Evolutionary conservation across 2,113 vertebrate genomes (phyloP), one percentile per base, ranked within the genome.

Genomic region (Rhinolophus ferrumequinum): DNA sequence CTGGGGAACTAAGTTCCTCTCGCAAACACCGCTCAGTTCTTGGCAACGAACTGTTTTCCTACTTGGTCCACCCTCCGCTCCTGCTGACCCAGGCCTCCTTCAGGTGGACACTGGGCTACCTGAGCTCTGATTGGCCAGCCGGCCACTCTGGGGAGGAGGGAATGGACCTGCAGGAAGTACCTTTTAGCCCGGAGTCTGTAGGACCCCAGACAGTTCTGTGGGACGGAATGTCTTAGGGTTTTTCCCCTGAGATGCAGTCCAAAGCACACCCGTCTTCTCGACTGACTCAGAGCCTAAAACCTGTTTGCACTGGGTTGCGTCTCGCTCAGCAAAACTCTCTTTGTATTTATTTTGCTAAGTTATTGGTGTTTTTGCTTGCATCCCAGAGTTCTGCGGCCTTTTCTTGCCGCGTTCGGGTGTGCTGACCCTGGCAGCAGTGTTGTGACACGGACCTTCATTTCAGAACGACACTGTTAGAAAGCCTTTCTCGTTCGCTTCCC

Each of bases 271-370:
- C 77, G 50, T 70, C 90, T 72, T 60, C 83, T 62, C 16, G 72
- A 89, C 80, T 16, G 72, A 76, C 70, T 82, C 70, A 33, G 56
- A 85, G 21, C 84, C 93, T 90, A 38, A 72, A 93, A 84, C 66
- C 76, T 72, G 11, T 85, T 75, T 93, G 62, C 44, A 13, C 54
- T 83, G 44, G 90, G 24, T 90, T 73, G 44, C 10, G 72, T 75
- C 41, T 16, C 41, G 95, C 77, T 91, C 85, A 69, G 76, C 0
- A 66, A 96, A 93, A 82, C 92, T 62, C 13, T 76, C 33, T 22
- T 70, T 62, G 22, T 98, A 98, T 98, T 98, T 98, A 98, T 98
- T 98, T 95, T 97, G 76, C 90, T 98, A 98, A 98, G 89, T 98
- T 98, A 98, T 98, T 97, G 95, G 96, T 97, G 96, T 95, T 96